These are phyloP conservation scores for Leptinotarsa juncta DNA, from an alignment of 2,888 invertebrate genomes.

Conservation along the genomic window DNA sequence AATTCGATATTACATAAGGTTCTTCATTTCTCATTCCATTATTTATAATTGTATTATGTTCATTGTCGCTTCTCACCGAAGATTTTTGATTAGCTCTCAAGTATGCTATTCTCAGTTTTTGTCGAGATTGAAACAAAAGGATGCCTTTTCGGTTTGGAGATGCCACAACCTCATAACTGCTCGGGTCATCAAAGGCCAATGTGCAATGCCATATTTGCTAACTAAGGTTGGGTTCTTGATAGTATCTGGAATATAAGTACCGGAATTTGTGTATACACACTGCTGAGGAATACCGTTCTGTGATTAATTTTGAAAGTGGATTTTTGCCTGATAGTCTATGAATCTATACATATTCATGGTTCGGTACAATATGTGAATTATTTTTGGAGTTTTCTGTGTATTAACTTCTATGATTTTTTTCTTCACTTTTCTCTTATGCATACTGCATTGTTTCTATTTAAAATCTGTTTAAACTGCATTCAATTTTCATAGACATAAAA, in stretches of 20 bases:
- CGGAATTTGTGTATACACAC: conserved; percentile 9
- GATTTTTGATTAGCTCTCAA: conserved; percentile 14
- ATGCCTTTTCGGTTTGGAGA: conserved; percentile 11
- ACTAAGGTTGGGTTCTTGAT: conserved; percentile 16
- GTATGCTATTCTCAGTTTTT: conserved; percentile 1
- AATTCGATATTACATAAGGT: background rate
- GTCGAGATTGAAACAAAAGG: conserved; percentile 16
- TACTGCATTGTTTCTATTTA: no score
- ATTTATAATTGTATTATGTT: no score
- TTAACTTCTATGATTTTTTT: no score
- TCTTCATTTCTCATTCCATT: no score
- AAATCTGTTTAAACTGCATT: no score
- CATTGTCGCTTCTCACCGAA: background rate
- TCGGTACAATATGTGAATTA: no score
- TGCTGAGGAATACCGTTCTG: conserved; percentile 1
- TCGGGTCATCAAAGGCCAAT: conserved; percentile 16
- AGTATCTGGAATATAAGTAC: conserved; percentile 13
- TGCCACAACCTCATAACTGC: conserved; percentile 16
- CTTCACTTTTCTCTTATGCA: no score
- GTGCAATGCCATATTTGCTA: conserved; percentile 20
- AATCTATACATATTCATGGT: background rate
- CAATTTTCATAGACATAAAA: no score
- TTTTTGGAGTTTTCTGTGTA: no score
- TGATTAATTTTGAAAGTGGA: conserved; percentile 8
- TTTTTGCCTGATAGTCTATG: background rate